Evolutionary conservation across 2,888 invertebrate species (phyloP), one percentile per base, ranked within the genome.

Genomic region (Furcula furcula): DNA sequence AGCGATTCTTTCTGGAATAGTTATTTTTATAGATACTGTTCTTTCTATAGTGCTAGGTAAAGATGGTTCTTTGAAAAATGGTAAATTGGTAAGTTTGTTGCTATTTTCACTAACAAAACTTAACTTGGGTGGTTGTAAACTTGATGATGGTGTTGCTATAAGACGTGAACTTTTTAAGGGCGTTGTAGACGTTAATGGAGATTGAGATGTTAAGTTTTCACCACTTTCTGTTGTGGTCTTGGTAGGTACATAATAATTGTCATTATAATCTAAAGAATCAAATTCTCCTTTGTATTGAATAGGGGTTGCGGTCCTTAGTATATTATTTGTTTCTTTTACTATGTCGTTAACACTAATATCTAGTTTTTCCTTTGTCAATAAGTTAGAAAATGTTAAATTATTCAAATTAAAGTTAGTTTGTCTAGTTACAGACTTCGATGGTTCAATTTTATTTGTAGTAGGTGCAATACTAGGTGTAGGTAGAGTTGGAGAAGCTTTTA

Each of bases 1-100:
- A 4, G 88, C 88, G 4, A 87, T 62, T 53, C 76, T 76, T 67
- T 86, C 85, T 3, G 88, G 88, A 29, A 88, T 77, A 0, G 82
- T 83, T 42, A 88, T 86, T 80, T 86, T 87, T 21, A 88, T 55
- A 6, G 86, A 85, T 10, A 88, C 82, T 4, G 85, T 87, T 56
- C 86, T 69, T 56, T 87, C 86, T 39, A 87, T 86, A 0, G 85
- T 86, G 31, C 80, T 85, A 3, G 77, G 76, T 15, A 66, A 35
- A 11, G 65, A 31, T 5, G 78, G 57, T 53, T 83, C 79, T 59
- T 78, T 80, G 31, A 65, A 78, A 50, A 67, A 86, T 16, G 86
- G 83, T 38, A 86, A 67, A 46, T 65, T 74, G 2, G 78, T 60
- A 19, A 85, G 38, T 40, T 56, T 65, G 39, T 85, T 86, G 33